phyloP scores from a whole-genome alignment of 2,113 vertebrate genomes.

The Paralichthys olivaceus region DNA sequence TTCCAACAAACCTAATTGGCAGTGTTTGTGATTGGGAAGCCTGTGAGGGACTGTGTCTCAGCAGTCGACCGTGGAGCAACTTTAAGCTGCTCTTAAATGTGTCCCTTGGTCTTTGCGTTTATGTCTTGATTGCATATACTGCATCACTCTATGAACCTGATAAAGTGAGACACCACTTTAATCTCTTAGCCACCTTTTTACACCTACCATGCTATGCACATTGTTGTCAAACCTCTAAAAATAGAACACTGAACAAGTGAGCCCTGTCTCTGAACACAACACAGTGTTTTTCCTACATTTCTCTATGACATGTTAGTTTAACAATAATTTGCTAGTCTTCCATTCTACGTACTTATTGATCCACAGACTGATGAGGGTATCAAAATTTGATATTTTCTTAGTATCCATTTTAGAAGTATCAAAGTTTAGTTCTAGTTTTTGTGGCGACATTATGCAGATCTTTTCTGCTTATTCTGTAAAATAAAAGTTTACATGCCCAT shows the following conservation, averaged over 20 bases:
- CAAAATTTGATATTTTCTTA: too few species aligned
- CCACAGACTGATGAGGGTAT: background rate
- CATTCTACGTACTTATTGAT: background rate
- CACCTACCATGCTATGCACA: background rate
- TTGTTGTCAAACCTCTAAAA: background rate
- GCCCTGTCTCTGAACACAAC: too few species aligned
- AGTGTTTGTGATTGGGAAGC: slow-evolving; percentile 5
- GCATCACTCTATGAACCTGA: background rate
- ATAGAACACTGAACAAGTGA: too few species aligned
- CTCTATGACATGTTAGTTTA: too few species aligned
- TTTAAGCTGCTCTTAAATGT: background rate
- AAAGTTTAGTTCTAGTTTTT: background rate
- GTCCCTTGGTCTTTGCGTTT: background rate
- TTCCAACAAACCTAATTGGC: slow-evolving; percentile 14
- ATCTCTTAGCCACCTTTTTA: background rate
- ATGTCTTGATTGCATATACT: background rate
- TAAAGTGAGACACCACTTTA: background rate
- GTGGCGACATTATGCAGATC: too few species aligned
- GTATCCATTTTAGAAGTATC: background rate
- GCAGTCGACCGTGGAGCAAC: background rate
- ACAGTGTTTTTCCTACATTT: background rate
- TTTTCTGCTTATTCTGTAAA: background rate
- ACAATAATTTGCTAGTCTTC: too few species aligned
- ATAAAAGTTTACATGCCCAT: background rate
- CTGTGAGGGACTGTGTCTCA: background rate